Evolutionary conservation across 2,113 vertebrate genomes (phyloP), one percentile per base, ranked within the genome.

Genomic region (Triplophysa siluroides): DNA sequence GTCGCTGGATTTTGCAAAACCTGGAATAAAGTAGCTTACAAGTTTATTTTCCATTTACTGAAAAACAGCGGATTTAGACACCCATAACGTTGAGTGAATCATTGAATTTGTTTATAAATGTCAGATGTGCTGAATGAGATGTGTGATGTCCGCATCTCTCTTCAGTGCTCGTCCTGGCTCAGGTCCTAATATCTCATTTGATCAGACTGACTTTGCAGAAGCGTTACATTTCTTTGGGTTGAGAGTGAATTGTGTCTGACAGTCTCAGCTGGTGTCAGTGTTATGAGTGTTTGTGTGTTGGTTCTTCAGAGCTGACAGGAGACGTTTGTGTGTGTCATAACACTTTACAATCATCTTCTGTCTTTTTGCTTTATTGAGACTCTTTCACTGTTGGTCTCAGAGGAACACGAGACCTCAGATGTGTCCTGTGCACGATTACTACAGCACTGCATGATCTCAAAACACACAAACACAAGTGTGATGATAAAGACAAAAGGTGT

Each of bases 341-440:
- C 80, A 86, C 87, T 90, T 92, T 88, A 91, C 86, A 90, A 88
- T 88, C 89, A 90, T 89, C 87, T 86, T 89, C 87, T 69, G 90
- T 89, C 90, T 86, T 47, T 87, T 87, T 75, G 86, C 88, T 88
- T 91, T 92, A 91, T 92, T 90, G 91, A 91, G 89, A 86, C 87
- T 82, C 79, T 83, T 88, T 82, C 79, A 79, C 0, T 86, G 64
- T 33, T 76, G 58, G 83, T 83, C 70, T 83, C 85, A 2, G 63
- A 10, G 45, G 41, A 72, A 73, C 79, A 81, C 85, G 79, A 85
- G 85, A 84, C 18, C 76, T 72, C 26, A 12, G 18, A 23, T 60
- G 64, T 60, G 76, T 84, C 85, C 82, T 60, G 72, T n/a, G 52
- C 21, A 19, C 14, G n/a, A 68, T 45, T 68, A 68, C 65, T 47